Evolutionary conservation across 2,797 vertebrate species (phyloP), one percentile per base, ranked within the genome.

Genomic region (Bradypodion ventrale): DNA sequence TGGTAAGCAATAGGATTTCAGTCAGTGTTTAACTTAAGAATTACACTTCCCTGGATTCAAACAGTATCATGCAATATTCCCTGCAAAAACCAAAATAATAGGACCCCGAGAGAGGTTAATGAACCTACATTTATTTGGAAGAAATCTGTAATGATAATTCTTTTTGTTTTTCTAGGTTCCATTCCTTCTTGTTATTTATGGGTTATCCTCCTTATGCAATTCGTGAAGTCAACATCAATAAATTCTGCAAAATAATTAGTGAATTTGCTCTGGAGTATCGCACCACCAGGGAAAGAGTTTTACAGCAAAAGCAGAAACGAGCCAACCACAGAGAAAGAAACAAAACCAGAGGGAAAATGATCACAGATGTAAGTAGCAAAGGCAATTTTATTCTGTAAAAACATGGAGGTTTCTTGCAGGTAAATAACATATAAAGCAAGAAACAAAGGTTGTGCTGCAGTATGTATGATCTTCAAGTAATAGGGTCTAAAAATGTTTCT

Each of bases 301-400:
- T 99, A 74, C 98, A 99, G 91, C 98, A 99, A 94, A 99, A 98
- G 89, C 98, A 98, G 96, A 99, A 99, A 91, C 96, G 98, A 90
- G 98, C 98, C 92, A 98, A 97, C 95, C 98, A 99, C 96, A 95
- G 98, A 44, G 98, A 99, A 94, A 97, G 98, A 92, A 99, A 99
- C 93, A 99, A 99, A 96, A 99, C 98, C 92, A 96, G 98, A 87
- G 98, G 98, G n/a, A 99, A 99, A 96, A 98, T 99, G 97, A 99
- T 99, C 95, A 99, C 98, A 69, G 98, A 99, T 91, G 98, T 99
- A 96, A 99, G 98, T 97, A 80, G 91, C 52, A 92, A 85, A 91
- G 49, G 73, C 2, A 9, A 35, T 80, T 73, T 87, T 66, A 82
- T 76, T 32, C 21, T 62, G 59, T 74, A 70, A 44, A 62, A n/a